Conservation (phyloP, 2,113 vertebrate genomes). For the Hepsetus odoe region DNA sequence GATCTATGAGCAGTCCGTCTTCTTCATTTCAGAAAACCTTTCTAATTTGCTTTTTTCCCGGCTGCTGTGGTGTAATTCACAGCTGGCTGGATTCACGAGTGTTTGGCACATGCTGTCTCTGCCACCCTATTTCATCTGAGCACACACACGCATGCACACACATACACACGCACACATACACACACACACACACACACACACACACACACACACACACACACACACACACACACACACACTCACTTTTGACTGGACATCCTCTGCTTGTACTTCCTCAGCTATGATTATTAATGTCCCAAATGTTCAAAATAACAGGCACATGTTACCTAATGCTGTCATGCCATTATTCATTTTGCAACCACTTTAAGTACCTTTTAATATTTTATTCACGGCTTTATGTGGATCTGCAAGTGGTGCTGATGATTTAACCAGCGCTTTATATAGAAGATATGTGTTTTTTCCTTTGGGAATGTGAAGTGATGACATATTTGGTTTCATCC, state of each 20-base stretch:
- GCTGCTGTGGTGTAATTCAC: constrained; percentile 64
- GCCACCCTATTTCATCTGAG: constrained; percentile 59
- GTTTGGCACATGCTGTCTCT: constrained; percentile 56
- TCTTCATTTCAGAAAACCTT: constrained; percentile 60
- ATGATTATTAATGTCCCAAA: not conserved
- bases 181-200: constrained; percentile 1
- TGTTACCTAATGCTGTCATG: not conserved
- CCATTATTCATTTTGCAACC: not conserved
- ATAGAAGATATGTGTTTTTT: not conserved
- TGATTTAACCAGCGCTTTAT: not conserved
- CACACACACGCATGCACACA: not conserved
- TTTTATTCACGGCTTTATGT: not conserved
- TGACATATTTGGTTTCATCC: constrained; percentile 26
- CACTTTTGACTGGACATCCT: not conserved
- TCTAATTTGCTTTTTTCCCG: constrained; percentile 51
- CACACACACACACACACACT: not conserved
- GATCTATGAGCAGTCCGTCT: constrained; percentile 51
- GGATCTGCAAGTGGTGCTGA: not conserved
- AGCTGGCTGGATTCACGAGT: constrained; percentile 61
- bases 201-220: not conserved
- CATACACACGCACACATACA: constrained; percentile 1
- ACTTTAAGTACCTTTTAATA: not conserved
- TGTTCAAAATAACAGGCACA: not conserved
- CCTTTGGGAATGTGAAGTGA: not conserved
- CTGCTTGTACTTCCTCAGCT: not conserved